Base-by-base conservation (phyloP, 2,113 vertebrate genomes). In the Pithys albifrons region DNA sequence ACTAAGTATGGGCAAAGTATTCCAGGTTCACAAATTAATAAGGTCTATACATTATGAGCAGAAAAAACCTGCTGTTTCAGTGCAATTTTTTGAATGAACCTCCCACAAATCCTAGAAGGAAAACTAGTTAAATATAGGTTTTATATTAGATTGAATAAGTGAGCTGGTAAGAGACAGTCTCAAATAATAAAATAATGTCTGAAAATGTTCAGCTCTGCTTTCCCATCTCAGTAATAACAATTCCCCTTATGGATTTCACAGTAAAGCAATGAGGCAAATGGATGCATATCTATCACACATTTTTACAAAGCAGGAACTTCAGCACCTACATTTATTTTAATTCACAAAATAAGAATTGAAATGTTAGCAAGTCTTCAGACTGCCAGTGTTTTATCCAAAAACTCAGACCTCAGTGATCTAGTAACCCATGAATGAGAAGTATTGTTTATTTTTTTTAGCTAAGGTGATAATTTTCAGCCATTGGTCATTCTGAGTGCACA, bases 391-490 rank as follows among this genome's bases (percentile, higher is more conserved):
- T 48, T 24, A 74, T 46, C 18, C 48, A 81, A 91, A 80, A 57
- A 83, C 19, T 86, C 7, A 73, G 37, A 90, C 17, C 15, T 91
- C 55, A 49, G 64, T 17, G 35, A 71, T 76, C 55, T 27, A 28
- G 20, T 31, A 86, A 83, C 27, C 9, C 19, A 19, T 70, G 84
- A 94, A 91, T 88, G 51, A 91, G 58, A 80, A 83, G 19, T 16
- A 39, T 28, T 88, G 37, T 82, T 82, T 92, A 71, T 83, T 88
- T 91, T 92, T 92, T 88, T 88, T 45, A 85, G 54, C 12, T 88
- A 80, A 89, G 35, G 78, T 85, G 75, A 80, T 95, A 90, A 86
- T 94, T 95, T 94, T 86, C 55, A 78, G 16, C 39, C 52, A 35
- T 23, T 94, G 75, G 78, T 58, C 62, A 75, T 88, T 89, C 75